Base-by-base conservation (phyloP, 2,113 vertebrate species). In the Gobiocypris rarus region DNA sequence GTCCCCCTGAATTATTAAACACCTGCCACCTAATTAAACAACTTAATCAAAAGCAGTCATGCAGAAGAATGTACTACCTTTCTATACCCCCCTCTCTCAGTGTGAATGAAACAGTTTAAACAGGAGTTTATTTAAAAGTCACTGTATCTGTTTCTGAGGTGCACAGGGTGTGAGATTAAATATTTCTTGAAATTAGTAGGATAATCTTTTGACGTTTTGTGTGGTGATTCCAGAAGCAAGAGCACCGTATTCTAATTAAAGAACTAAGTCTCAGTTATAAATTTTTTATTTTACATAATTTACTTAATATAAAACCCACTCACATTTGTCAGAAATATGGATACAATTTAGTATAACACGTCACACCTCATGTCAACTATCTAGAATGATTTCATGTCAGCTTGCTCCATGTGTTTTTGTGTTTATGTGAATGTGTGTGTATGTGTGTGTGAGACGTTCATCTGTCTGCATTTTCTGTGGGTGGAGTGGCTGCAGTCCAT, bases 401-500 rank as follows among this genome's bases (percentile, higher is more conserved):
- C 26, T 31, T 31, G 14, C 59, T 63, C 59, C 10, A 2, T 67
- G 59, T 69, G 71, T 77, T 50, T 43, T 17, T 80, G 43, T 78
- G 77, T 50, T 15, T 52, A 15, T 52, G 15, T 52, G 50, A 17
- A 15, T 67, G 41, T 76, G 3, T 45, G 13, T 52, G 50, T 52
- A 5, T 17, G 5, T 50, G 48, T 15, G 48, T 50, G 48, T 50
- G 48, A 7, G 50, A n/a, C 41, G 45, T 54, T 43, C 79, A 65
- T 41, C 6, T 85, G 85, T 41, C 6, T 86, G 85, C 86, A 85
- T 83, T 88, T 88, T 80, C 70, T 73, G 83, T 84, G 56, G 83
- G 89, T 85, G 87, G 86, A 82, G 84, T 87, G 86, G 79, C 84
- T 81, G 81, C 75, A 71, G 80, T 93, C 88, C 89, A 88, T 92